phyloP scores from a whole-genome alignment of 53 echinoderm and acorn worm species.

The Arbacia lixula region DNA sequence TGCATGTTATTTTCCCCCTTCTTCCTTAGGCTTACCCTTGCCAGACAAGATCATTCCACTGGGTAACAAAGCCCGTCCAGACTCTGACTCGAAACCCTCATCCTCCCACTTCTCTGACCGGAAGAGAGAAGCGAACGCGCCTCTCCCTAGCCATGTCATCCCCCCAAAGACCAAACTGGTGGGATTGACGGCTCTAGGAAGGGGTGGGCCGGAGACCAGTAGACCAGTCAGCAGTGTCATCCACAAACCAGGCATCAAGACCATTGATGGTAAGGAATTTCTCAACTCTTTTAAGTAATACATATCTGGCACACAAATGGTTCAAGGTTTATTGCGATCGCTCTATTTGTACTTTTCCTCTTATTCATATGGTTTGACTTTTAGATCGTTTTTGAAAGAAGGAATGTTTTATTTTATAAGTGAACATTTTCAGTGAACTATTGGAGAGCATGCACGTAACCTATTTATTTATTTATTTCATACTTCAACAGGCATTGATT shows the following conservation, averaged over 20 bases:
- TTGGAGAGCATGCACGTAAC: too few species aligned
- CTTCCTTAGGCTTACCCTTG: constrained; percentile 3
- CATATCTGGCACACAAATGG: background rate
- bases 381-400: too few species aligned
- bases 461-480: too few species aligned
- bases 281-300: background rate
- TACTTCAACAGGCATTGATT: too few species aligned
- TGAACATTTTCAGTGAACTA: too few species aligned
- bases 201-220: constrained; percentile 58
- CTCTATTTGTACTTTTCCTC: too few species aligned
- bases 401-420: too few species aligned
- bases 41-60: constrained; percentile 47
- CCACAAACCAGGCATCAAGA: constrained; percentile 77
- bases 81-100: constrained; percentile 19
- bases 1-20: background rate
- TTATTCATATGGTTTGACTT: background rate
- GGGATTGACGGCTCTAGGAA: constrained; percentile 36
- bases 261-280: constrained; percentile 75
- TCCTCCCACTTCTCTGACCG: constrained; percentile 47
- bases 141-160: constrained; percentile 31
- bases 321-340: too few species aligned
- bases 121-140: constrained; percentile 47
- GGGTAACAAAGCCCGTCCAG: constrained; percentile 30
- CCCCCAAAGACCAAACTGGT: constrained; percentile 51
- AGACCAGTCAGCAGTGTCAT: constrained; percentile 54